A percentile compares a stretch with the other conserved stretches of the same genome.
phyloP scores from a whole-genome alignment of 1,140 invertebrate species.

The Episyrphus balteatus region DNA sequence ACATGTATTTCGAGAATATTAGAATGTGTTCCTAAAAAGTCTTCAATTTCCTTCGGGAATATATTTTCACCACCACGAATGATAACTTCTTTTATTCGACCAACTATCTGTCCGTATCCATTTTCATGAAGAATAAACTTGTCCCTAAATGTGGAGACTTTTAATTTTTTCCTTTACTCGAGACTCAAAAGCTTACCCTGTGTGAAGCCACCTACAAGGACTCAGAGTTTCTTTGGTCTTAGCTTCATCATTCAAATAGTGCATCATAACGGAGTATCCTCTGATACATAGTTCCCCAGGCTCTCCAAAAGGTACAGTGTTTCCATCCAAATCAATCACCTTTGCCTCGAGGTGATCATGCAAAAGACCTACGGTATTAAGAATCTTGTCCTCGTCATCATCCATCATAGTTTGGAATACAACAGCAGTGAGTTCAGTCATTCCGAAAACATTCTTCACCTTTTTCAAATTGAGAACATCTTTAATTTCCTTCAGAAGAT shows the following conservation, averaged over 20 bases:
- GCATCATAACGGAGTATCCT: conserved; percentile 71
- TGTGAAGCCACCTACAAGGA: conserved; percentile 72
- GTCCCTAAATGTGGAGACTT: conserved; percentile 49
- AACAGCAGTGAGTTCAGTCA: conserved; percentile 76
- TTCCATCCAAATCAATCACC: conserved; percentile 60
- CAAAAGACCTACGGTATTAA: conserved; percentile 69
- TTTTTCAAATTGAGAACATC: conserved; percentile 37
- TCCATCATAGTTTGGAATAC: conserved; percentile 53
- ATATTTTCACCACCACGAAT: conserved; percentile 91
- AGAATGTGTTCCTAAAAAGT: conserved; percentile 66
- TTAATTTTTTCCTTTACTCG: no score
- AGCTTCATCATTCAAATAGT: conserved; percentile 76
- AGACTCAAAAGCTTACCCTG: conserved; percentile 69
- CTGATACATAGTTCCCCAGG: conserved; percentile 74
- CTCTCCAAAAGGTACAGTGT: conserved; percentile 59
- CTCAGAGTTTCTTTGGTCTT: conserved; percentile 66
- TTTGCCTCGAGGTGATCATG: conserved; percentile 70
- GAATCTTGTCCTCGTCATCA: conserved; percentile 52
- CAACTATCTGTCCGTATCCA: conserved; percentile 70
- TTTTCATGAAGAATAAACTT: conserved; percentile 60
- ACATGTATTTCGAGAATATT: conserved; percentile 65
- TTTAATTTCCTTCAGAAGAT: conserved; percentile 54
- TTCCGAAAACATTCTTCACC: conserved; percentile 67
- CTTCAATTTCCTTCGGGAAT: conserved; percentile 78
- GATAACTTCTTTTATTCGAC: conserved; percentile 80